A percentile compares a stretch with the other conserved stretches of the same genome.
phyloP scores from a whole-genome alignment of 2,797 vertebrate species.

The Ptychadena robeensis region DNA sequence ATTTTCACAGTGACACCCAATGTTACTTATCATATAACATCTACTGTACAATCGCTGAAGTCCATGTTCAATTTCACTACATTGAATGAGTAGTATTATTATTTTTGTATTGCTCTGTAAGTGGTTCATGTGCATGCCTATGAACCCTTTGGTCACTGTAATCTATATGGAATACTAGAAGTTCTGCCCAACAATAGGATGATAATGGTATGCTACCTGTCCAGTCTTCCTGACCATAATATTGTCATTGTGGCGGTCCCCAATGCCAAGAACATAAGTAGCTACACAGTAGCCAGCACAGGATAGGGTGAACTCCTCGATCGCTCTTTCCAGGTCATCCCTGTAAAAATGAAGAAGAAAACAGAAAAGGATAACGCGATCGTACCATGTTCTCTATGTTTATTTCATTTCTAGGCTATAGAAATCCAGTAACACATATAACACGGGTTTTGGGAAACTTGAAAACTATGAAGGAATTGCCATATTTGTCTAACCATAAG shows the following conservation, averaged over 20 bases:
- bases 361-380: too few species aligned
- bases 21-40: too few species aligned
- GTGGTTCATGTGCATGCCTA: not conserved
- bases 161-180: not conserved
- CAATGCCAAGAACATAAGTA: constrained; percentile 97
- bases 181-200: not conserved
- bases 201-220: constrained; percentile 80
- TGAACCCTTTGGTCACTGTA: not conserved
- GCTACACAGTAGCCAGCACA: constrained; percentile 99
- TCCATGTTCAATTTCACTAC: too few species aligned
- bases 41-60: too few species aligned
- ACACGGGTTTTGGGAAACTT: not conserved
- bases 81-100: too few species aligned
- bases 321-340: constrained; percentile 93
- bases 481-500: too few species aligned
- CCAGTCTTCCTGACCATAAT: constrained; percentile 98
- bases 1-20: too few species aligned
- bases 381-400: too few species aligned
- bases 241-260: constrained; percentile 98
- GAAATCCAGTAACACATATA: not conserved
- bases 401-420: not conserved
- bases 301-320: constrained; percentile 96
- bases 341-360: constrained; percentile 69
- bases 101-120: too few species aligned
- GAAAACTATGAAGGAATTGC: too few species aligned